Percentiles rank a stretch among this genome's conserved stretches.
phyloP scores from a whole-genome alignment of 2,797 vertebrate species.

The Hylomyscus alleni region DNA sequence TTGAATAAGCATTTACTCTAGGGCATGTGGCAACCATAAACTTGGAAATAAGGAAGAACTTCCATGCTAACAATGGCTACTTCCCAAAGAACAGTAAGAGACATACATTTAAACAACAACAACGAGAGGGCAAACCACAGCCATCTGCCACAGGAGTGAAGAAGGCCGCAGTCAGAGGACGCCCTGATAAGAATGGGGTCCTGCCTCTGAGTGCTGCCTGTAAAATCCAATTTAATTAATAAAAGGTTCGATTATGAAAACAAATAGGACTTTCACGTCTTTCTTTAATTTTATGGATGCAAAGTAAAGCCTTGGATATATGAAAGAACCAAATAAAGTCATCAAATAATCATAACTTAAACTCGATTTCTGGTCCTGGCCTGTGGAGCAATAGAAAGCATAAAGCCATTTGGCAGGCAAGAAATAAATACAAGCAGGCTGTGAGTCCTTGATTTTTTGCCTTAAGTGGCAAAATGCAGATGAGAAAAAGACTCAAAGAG shows the following conservation, averaged over 20 bases:
- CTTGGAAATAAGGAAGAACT: constrained; percentile 69
- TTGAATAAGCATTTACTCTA: constrained; percentile 75
- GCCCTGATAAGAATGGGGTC: constrained; percentile 20
- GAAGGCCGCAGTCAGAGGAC: constrained; percentile 42
- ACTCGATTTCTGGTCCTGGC: constrained; percentile 46
- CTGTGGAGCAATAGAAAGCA: not conserved
- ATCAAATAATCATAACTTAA: constrained; percentile 73
- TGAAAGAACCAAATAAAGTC: constrained; percentile 83
- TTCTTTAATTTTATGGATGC: constrained; percentile 82
- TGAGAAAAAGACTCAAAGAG: constrained; percentile 50
- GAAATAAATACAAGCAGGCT: constrained; percentile 82
- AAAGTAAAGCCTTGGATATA: constrained; percentile 74
- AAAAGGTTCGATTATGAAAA: constrained; percentile 78
- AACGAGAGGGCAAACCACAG: constrained; percentile 53
- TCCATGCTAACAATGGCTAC: constrained; percentile 74
- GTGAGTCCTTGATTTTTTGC: constrained; percentile 75
- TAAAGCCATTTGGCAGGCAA: constrained; percentile 77
- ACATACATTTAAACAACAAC: constrained; percentile 68
- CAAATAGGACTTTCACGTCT: constrained; percentile 77
- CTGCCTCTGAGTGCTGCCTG: constrained; percentile 65
- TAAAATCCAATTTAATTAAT: constrained; percentile 76
- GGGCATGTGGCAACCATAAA: constrained; percentile 80
- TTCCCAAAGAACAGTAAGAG: constrained; percentile 77
- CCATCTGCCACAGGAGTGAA: constrained; percentile 51
- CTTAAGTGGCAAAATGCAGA: constrained; percentile 82